Base-by-base conservation (phyloP, 1,140 invertebrate species). In the Sycobia sp. region DNA sequence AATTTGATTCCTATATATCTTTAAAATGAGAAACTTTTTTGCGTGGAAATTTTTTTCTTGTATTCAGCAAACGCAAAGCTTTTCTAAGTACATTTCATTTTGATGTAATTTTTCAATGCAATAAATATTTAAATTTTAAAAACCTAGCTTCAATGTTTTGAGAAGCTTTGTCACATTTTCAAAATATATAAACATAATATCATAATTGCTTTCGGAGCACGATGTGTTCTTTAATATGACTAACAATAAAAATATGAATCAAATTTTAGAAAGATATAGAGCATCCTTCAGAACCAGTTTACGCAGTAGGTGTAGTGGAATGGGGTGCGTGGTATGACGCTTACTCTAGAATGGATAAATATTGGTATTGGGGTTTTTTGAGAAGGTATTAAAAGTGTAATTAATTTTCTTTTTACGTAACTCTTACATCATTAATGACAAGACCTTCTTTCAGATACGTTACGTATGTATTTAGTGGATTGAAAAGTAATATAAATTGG, bases 241-340 rank as follows among this genome's bases (percentile, higher is more conserved):
- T n/a, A n/a, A n/a, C n/a, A 29, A 14, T 23, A 25, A 13, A 25
- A 27, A 54, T 43, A 20, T 60, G 16, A 53, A 54, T 65, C 9
- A 29, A 34, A 16, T 41, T 55, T 74, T 64, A 78, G 72, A 67
- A 81, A 54, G 69, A 82, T 74, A 64, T 72, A 50, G 80, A 84
- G 50, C 76, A 80, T 39, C 76, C 83, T 0, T 84, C 81, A 36
- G 90, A 90, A 77, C 87, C 91, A 16, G 87, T 95, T 62, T 98
- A 89, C 84, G 89, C 92, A 5, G 74, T 96, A 41, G 85, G 86
- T 62, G 82, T 85, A 1, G 78, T 98, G 43, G 89, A 94, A 74
- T 92, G 91, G 88, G 94, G 95, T 46, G 87, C 89, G 13, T 91
- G 91, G 76, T 83, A 90, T 72, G 92, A 97, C 82, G 89, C 91